A percentile compares a stretch with the other conserved stretches of the same genome.
Conservation (phyloP, 2,113 vertebrate genomes). For the Platichthys flesus region DNA sequence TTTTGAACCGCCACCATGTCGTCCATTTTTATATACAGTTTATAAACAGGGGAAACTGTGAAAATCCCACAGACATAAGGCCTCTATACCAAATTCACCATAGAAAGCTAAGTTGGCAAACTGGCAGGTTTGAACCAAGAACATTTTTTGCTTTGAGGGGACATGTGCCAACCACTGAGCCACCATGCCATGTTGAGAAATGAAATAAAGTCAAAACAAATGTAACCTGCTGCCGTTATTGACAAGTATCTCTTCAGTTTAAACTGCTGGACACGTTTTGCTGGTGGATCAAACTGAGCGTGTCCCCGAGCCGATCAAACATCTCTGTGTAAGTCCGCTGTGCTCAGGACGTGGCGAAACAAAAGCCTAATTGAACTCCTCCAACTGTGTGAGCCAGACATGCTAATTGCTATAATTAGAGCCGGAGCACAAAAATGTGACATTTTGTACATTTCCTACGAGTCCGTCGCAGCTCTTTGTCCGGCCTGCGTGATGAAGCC, state of each 20-base stretch:
- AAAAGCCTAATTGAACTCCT: constrained; percentile 20
- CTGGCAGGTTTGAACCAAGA: background rate
- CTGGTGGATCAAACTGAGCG: background rate
- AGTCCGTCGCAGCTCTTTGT: background rate
- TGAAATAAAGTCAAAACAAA: background rate
- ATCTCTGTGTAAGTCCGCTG: background rate
- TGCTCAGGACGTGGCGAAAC: constrained; percentile 7
- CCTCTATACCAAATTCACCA: too few species aligned
- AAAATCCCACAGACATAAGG: too few species aligned
- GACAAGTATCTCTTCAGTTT: background rate
- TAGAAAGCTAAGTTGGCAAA: too few species aligned
- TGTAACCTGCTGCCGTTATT: background rate
- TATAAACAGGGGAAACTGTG: too few species aligned
- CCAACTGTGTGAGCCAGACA: constrained; percentile 11
- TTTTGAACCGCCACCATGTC: background rate
- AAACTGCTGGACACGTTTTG: background rate
- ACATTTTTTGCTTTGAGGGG: background rate
- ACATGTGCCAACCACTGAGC: background rate
- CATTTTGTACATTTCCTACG: constrained; percentile 11
- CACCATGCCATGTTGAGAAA: background rate
- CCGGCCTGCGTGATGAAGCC: background rate
- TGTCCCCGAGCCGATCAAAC: background rate
- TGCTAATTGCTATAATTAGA: constrained; percentile 38
- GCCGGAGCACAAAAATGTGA: background rate
- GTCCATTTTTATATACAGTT: too few species aligned